A percentile compares a stretch with the other conserved stretches of the same genome.
phyloP scores from a whole-genome alignment of 2,888 invertebrate species.

The Polietes domitor region DNA sequence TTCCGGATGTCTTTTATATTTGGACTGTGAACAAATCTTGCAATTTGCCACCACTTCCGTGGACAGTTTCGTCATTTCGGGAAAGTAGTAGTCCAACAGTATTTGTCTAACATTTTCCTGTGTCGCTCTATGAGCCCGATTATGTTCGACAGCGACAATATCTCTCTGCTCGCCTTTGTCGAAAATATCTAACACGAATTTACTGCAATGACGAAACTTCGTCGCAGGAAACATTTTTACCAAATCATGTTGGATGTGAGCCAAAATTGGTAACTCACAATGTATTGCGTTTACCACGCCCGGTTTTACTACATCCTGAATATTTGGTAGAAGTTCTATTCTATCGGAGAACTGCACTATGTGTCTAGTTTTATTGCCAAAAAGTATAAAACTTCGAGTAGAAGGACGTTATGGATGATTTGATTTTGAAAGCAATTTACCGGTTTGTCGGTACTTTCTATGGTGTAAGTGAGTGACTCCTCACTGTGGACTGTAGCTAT shows the following conservation, averaged over 20 bases:
- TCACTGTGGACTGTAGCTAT: conserved; percentile 48
- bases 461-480: conserved; percentile 44
- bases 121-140: conserved; percentile 24
- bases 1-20: too few relatives aligned
- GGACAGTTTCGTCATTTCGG: background rate
- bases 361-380: conserved; percentile 41
- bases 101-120: conserved; percentile 30
- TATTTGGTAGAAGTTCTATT: conserved; percentile 19
- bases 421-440: conserved; percentile 54
- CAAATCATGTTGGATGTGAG: conserved; percentile 35
- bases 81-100: background rate
- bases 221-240: conserved; percentile 45
- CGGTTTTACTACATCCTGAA: background rate
- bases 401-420: conserved; percentile 43
- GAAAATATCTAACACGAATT: conserved; percentile 39
- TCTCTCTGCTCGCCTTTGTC: conserved; percentile 50
- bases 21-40: too few relatives aligned
- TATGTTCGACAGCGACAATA: conserved; percentile 50
- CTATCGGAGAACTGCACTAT: conserved; percentile 19
- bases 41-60: background rate
- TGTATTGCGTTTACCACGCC: conserved; percentile 9
- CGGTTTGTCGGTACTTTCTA: conserved; percentile 33
- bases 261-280: conserved; percentile 35
- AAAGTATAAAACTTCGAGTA: conserved; percentile 36
- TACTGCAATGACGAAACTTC: conserved; percentile 27